phyloP scores from a whole-genome alignment of 2,888 invertebrate species.

The Caenorhabditis imperialis region DNA sequence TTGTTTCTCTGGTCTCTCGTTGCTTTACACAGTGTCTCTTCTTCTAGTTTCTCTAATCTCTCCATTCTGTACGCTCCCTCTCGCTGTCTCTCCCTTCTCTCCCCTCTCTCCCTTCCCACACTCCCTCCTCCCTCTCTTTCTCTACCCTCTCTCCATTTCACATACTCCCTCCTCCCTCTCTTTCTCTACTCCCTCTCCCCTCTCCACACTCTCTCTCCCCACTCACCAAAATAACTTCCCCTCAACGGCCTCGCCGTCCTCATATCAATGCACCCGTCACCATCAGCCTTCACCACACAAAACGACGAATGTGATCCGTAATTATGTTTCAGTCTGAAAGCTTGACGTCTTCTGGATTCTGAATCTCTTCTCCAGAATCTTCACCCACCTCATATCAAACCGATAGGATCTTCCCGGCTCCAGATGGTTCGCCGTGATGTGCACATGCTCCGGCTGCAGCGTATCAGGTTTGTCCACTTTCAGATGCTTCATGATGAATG shows the following conservation, averaged over 20 bases:
- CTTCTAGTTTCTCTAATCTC: too few species aligned
- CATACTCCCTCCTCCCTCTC: too few species aligned
- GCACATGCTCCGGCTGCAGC: slow-evolving; percentile 58
- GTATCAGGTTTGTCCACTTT: slow-evolving; percentile 59
- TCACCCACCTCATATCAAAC: slow-evolving; percentile 51
- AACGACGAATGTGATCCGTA: slow-evolving; percentile 57
- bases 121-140: too few species aligned
- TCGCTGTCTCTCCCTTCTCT: too few species aligned
- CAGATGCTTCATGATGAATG: slow-evolving; percentile 46
- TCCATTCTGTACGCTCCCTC: too few species aligned
- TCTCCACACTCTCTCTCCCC: too few species aligned
- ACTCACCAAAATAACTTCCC: slow-evolving; percentile 59
- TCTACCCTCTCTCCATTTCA: too few species aligned
- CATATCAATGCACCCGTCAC: slow-evolving; percentile 50
- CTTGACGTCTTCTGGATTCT: neutral
- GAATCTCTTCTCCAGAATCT: neutral
- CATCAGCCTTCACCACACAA: slow-evolving; percentile 52
- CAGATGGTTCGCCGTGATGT: slow-evolving; percentile 52
- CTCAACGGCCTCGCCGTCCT: slow-evolving; percentile 40
- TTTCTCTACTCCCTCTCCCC: too few species aligned
- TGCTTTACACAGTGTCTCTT: too few species aligned
- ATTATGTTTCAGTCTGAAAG: slow-evolving; percentile 54
- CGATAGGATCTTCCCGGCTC: slow-evolving; percentile 42
- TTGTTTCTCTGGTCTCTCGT: too few species aligned
- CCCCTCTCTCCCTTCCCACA: too few species aligned